A percentile compares a stretch with the other conserved stretches of the same genome.
Evolutionary conservation across 2,888 invertebrate species (phyloP).

Genomic region (Trilocha varians): DNA sequence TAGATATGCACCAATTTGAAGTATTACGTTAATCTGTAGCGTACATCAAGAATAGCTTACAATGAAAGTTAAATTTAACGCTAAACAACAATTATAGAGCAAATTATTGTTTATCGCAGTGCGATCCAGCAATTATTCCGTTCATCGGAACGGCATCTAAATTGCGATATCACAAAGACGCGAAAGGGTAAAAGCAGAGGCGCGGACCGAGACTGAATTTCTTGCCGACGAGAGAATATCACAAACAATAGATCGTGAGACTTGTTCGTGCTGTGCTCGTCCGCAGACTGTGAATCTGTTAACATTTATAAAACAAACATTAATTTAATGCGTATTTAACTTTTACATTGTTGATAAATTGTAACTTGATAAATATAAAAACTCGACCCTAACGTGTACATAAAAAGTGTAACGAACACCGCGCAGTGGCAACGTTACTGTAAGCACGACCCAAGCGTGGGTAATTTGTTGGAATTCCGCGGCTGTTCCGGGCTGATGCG

Average conservation of each 20-base stretch:
- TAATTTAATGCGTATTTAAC: conserved; percentile 22
- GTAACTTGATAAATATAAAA: not conserved
- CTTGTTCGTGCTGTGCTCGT: conserved; percentile 28
- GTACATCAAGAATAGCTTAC: not conserved
- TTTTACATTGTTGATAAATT: not conserved
- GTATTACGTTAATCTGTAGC: not conserved
- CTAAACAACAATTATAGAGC: not conserved
- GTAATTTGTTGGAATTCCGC: conserved; percentile 64
- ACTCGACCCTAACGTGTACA: not conserved
- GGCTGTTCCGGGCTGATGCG: conserved; percentile 64
- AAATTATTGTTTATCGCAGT: conserved; percentile 4
- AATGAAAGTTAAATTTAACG: not conserved
- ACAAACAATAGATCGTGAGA: conserved; percentile 67
- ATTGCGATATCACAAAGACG: conserved; percentile 35
- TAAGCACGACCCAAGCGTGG: conserved; percentile 53
- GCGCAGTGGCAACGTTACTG: conserved; percentile 45
- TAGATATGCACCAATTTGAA: too few relatives aligned
- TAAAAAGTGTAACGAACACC: not conserved
- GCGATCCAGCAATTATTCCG: conserved; percentile 34
- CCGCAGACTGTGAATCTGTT: conserved; percentile 30
- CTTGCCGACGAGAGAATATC: conserved; percentile 46
- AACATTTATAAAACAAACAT: conserved; percentile 27
- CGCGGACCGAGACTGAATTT: conserved; percentile 44
- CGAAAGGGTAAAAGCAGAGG: conserved; percentile 58
- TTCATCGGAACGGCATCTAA: conserved; percentile 46